phyloP scores from a whole-genome alignment of 1,140 invertebrate species.

The Drosophila obscura region DNA sequence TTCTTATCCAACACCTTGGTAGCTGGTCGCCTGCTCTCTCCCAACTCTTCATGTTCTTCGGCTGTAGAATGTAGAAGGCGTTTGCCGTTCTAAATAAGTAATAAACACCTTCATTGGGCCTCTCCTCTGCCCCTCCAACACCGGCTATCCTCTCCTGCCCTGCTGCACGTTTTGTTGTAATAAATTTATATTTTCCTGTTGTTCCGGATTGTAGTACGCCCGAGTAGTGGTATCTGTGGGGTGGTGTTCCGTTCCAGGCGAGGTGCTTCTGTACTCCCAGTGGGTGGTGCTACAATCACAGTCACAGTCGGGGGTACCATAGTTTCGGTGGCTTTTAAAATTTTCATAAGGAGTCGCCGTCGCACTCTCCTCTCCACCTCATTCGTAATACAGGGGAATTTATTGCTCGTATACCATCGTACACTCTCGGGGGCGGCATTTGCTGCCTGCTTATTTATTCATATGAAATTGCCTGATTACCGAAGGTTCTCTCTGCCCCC shows the following conservation, averaged over 20 bases:
- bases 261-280: too few species aligned
- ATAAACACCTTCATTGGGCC: slow-evolving; percentile 66
- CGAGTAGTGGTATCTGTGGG: too few species aligned
- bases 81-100: slow-evolving; percentile 65
- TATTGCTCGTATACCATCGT: slow-evolving; percentile 46
- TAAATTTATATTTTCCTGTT: slow-evolving; percentile 76
- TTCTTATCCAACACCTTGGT: slow-evolving; percentile 14
- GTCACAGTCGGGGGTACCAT: slow-evolving; percentile 67
- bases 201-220: slow-evolving; percentile 14
- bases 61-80: slow-evolving; percentile 23
- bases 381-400: slow-evolving; percentile 74
- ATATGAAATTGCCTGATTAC: slow-evolving; percentile 81
- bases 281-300: slow-evolving; percentile 23
- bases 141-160: too few species aligned
- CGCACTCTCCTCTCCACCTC: slow-evolving; percentile 22
- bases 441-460: slow-evolving; percentile 71
- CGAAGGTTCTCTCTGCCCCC: slow-evolving; percentile 41
- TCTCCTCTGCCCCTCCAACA: background rate
- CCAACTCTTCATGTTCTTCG: too few species aligned
- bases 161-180: slow-evolving; percentile 53
- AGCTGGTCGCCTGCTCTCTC: background rate
- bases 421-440: slow-evolving; percentile 65
- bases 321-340: slow-evolving; percentile 72
- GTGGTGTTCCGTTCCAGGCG: too few species aligned
- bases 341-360: slow-evolving; percentile 68